phyloP scores from a whole-genome alignment of 2,888 invertebrate species.

The Gastrophysa polygoni region DNA sequence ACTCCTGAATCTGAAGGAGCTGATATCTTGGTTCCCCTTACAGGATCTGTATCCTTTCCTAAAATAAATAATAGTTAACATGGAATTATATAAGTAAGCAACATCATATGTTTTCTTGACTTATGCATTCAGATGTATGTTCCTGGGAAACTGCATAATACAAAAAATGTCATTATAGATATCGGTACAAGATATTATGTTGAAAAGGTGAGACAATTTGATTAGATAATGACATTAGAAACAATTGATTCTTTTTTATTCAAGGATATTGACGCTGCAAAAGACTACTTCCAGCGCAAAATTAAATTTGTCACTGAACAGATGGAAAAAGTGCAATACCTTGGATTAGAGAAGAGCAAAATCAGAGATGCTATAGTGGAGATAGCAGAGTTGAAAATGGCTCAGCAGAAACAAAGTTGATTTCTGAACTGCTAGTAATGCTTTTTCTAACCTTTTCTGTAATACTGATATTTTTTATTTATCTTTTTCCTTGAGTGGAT shows the following conservation, averaged over 20 bases:
- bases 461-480: too few relatives aligned
- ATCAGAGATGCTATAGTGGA: slow-evolving; percentile 79
- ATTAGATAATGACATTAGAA: neutral
- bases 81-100: neutral
- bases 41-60: slow-evolving; percentile 78
- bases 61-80: neutral
- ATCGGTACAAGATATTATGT: slow-evolving; percentile 97
- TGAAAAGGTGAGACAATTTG: slow-evolving; percentile 72
- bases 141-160: slow-evolving; percentile 84
- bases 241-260: slow-evolving; percentile 27
- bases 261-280: slow-evolving; percentile 78
- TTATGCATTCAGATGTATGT: slow-evolving; percentile 82
- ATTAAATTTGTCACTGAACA: slow-evolving; percentile 90
- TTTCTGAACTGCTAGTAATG: neutral
- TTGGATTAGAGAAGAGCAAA: slow-evolving; percentile 83
- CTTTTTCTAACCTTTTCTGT: too few relatives aligned
- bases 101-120: slow-evolving; percentile 33
- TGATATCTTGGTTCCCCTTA: slow-evolving; percentile 89
- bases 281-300: slow-evolving; percentile 92
- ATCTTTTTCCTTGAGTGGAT: too few relatives aligned
- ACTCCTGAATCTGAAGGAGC: slow-evolving; percentile 78
- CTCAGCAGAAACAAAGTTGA: slow-evolving; percentile 55
- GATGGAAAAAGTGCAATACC: slow-evolving; percentile 88
- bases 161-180: slow-evolving; percentile 89
- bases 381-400: slow-evolving; percentile 77